Percentiles rank a stretch among this genome's conserved stretches.
Conservation (phyloP, 2,888 invertebrate species). For the Criorhina ranunculi region DNA sequence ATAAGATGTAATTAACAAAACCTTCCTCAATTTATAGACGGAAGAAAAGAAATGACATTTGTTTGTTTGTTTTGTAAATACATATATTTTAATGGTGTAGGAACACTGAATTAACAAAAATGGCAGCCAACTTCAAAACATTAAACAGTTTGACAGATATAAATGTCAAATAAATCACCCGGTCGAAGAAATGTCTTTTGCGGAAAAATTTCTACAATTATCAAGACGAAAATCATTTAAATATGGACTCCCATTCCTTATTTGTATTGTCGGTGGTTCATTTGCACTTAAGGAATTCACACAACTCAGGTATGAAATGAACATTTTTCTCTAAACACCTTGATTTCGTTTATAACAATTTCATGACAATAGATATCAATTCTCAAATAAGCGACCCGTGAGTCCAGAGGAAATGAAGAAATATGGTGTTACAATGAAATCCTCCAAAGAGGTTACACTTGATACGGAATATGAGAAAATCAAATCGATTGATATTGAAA, state of each 20-base stretch:
- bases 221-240: conserved; percentile 84
- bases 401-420: conserved; percentile 88
- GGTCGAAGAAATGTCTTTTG: conserved; percentile 78
- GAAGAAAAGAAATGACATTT: no score
- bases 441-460: conserved; percentile 88
- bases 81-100: no score
- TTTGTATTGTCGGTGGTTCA: conserved; percentile 91
- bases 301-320: conserved; percentile 87
- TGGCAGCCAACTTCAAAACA: no score
- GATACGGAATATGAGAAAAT: conserved; percentile 91
- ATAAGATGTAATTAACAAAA: no score
- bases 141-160: no score
- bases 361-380: conserved; percentile 85
- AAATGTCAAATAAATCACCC: background rate
- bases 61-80: no score
- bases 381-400: conserved; percentile 86
- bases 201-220: conserved; percentile 78
- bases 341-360: background rate
- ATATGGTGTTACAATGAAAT: conserved; percentile 88
- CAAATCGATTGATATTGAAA: conserved; percentile 89
- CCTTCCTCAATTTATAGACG: no score
- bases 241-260: conserved; percentile 90
- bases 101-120: no score
- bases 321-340: background rate
- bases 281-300: conserved; percentile 91